Evolutionary conservation across 2,888 invertebrate genomes (phyloP), one percentile per base, ranked within the genome.

Genomic region (Amphipyra berbera): DNA sequence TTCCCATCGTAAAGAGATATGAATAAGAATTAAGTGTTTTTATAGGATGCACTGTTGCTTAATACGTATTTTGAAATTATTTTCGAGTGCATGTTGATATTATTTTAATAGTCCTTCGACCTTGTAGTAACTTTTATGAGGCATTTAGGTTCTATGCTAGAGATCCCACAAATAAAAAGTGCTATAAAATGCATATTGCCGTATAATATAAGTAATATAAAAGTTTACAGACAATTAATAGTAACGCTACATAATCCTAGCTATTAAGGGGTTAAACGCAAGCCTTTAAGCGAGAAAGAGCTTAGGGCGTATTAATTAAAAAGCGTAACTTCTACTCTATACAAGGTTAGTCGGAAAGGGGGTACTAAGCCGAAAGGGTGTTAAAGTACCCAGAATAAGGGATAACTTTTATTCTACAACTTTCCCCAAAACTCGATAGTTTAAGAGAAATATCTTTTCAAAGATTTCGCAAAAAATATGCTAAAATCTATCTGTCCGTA

Each of bases 1-100:
- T 79, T 73, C 63, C 66, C 80, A 77, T 79, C 73, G 59, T 79
- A 72, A 69, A 76, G 57, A 61, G 57, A 49, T 50, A 73, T 74
- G 79, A 76, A 79, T 71, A 79, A 42, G 40, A 76, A 76, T 70
- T 61, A 68, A 55, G 61, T 59, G 66, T 66, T 72, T 76, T 72
- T 72, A 62, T 68, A 76, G 49, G 57, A 8, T 56, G 61, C 68
- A 54, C 56, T 45, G 44, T 61, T 52, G 56, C 13, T 21, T 63
- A 40, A 53, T 62, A 49, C 44, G 49, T 63, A 46, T 53, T 61
- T 56, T 53, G 50, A 42, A 61, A 68, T 52, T 9, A 49, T 61
- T 56, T 68, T 56, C 15, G 49, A 68, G 33, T 65, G 49, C 60
- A 63, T 53, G 30, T 56, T 69, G 52, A 62, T 74, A 74, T 45